Evolutionary conservation across 2,797 vertebrate species (phyloP).

Genomic region (Eospalax fontanierii): DNA sequence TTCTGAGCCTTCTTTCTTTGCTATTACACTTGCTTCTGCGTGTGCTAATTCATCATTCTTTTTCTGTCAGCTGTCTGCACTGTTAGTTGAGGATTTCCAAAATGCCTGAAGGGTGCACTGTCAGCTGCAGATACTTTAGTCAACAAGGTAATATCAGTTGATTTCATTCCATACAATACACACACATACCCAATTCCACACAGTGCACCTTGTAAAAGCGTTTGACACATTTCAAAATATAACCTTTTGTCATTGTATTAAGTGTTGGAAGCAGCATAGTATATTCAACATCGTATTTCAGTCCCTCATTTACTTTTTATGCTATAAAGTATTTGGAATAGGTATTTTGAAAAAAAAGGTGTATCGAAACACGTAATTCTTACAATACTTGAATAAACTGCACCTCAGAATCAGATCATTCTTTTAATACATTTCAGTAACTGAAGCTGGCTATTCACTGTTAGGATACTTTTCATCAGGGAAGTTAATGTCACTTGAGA

Average conservation of each 20-base stretch:
- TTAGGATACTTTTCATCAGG: background rate
- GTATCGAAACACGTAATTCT: background rate
- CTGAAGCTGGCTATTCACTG: background rate
- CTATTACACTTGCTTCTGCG: conserved; percentile 53
- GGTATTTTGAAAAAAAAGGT: background rate
- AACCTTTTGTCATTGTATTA: conserved; percentile 46
- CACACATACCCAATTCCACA: conserved; percentile 58
- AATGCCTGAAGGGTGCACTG: conserved; percentile 80
- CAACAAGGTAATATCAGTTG: conserved; percentile 75
- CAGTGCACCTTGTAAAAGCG: conserved; percentile 44
- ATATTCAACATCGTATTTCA: conserved; percentile 63
- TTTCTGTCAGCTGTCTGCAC: conserved; percentile 66
- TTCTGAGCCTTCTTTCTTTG: conserved; percentile 1
- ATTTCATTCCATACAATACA: conserved; percentile 65
- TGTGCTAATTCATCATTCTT: conserved; percentile 81
- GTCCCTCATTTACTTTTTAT: conserved; percentile 44
- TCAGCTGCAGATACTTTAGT: conserved; percentile 75
- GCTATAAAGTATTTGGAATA: conserved; percentile 49
- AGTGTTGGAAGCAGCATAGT: conserved; percentile 44
- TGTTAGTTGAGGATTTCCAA: conserved; percentile 75
- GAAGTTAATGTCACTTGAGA: rapidly evolving
- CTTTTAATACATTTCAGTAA: background rate
- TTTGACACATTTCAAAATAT: conserved; percentile 72
- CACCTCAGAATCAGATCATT: background rate
- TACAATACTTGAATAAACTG: background rate